These are phyloP conservation scores for Tetragonula clypearis DNA, from an alignment of 1,140 invertebrate species.

Conservation along the genomic window DNA sequence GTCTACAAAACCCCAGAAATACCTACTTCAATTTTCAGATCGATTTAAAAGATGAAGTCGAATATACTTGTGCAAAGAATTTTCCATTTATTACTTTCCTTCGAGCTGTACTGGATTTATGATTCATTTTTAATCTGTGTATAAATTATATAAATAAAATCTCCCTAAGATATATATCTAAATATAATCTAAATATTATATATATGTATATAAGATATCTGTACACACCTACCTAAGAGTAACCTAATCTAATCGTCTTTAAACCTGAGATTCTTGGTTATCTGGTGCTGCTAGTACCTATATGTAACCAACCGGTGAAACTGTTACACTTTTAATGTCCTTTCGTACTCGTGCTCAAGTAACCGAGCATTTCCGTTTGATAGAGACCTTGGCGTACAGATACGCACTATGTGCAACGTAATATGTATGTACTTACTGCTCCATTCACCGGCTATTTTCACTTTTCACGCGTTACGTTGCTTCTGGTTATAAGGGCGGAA, in stretches of 20 bases:
- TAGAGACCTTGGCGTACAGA: conserved; percentile 54
- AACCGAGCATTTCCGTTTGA: conserved; percentile 66
- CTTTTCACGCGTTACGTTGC: conserved; percentile 48
- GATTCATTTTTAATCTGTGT: too few relatives aligned
- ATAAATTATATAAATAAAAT: too few relatives aligned
- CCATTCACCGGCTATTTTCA: conserved; percentile 65
- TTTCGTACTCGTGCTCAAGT: conserved; percentile 58
- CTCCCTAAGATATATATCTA: too few relatives aligned
- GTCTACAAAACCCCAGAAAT: too few relatives aligned
- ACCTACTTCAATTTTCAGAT: too few relatives aligned
- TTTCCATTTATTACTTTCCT: too few relatives aligned
- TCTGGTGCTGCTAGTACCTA: background rate
- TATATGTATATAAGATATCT: too few relatives aligned
- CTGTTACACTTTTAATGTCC: conserved; percentile 32
- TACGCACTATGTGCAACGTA: conserved; percentile 26
- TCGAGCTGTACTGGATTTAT: too few relatives aligned
- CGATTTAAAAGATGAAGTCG: too few relatives aligned
- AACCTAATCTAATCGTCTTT: background rate
- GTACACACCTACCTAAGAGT: too few relatives aligned
- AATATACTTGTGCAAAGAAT: too few relatives aligned
- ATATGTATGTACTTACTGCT: background rate
- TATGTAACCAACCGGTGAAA: background rate
- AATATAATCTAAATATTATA: too few relatives aligned
- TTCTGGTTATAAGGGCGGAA: conserved; percentile 46
- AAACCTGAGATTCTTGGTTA: background rate